Evolutionary conservation across 2,888 invertebrate genomes (phyloP).

Genomic region (Tillus elongatus): DNA sequence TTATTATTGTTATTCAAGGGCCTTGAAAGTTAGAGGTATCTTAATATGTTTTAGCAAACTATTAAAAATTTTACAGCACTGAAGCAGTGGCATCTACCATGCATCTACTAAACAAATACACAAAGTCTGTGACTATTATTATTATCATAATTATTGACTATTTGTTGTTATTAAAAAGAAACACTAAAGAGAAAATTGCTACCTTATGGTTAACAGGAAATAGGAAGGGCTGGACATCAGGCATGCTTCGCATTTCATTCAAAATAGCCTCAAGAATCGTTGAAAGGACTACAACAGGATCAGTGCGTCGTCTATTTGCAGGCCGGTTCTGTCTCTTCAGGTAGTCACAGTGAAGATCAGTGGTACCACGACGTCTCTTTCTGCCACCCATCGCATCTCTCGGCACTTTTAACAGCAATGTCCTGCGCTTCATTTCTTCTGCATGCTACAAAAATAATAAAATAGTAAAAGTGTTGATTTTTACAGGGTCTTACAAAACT

Average conservation of each 20-base stretch:
- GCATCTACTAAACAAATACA: too few species aligned
- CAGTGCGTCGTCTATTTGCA: slow-evolving; percentile 85
- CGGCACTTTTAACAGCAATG: slow-evolving; percentile 68
- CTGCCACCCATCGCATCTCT: slow-evolving; percentile 56
- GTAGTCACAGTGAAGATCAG: slow-evolving; percentile 79
- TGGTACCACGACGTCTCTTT: slow-evolving; percentile 58
- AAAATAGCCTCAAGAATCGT: slow-evolving; percentile 84
- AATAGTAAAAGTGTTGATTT: too few species aligned
- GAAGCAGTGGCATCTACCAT: too few species aligned
- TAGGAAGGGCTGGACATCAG: slow-evolving; percentile 87
- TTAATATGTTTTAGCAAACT: too few species aligned
- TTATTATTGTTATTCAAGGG: too few species aligned
- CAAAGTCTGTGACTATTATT: too few species aligned
- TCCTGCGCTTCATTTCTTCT: slow-evolving; percentile 74
- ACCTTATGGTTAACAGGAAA: slow-evolving; percentile 91
- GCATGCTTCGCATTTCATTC: slow-evolving; percentile 84
- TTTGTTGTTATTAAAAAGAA: too few species aligned
- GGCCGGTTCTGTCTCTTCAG: slow-evolving; percentile 72
- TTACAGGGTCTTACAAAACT: too few species aligned
- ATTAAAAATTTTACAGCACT: too few species aligned
- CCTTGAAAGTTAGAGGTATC: too few species aligned
- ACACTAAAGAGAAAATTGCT: slow-evolving; percentile 16
- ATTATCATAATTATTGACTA: slow-evolving; percentile 1
- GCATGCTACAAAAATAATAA: slow-evolving; percentile 72
- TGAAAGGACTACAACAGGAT: slow-evolving; percentile 91